These are phyloP conservation scores for Erythrocercus mccallii DNA, from an alignment of 2,113 vertebrate species.

Conservation along the genomic window DNA sequence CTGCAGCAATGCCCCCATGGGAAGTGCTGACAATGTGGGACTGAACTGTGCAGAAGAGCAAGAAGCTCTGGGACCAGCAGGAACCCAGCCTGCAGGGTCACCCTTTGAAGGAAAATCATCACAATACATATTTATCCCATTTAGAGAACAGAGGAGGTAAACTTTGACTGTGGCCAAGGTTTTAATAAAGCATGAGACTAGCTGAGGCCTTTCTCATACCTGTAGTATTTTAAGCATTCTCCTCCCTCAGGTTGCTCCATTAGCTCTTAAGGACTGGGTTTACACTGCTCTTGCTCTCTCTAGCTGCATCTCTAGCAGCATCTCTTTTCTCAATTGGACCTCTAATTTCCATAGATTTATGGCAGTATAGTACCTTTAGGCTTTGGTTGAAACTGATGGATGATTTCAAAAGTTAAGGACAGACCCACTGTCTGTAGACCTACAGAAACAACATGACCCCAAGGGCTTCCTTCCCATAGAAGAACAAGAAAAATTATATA, in stretches of 20 bases:
- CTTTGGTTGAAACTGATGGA: neutral
- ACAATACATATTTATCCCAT: neutral
- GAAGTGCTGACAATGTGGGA: neutral
- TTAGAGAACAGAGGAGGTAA: neutral
- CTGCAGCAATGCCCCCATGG: neutral
- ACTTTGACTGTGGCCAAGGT: neutral
- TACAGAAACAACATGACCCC: neutral
- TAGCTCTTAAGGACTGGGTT: neutral
- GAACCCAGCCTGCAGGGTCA: neutral
- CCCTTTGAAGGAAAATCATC: neutral
- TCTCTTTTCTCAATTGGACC: neutral
- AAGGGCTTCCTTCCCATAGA: neutral
- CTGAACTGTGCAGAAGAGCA: accelerated
- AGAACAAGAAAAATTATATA: neutral
- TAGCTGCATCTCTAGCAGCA: neutral
- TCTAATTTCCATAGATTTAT: neutral
- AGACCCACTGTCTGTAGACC: neutral
- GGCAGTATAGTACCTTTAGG: neutral
- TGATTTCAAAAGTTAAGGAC: neutral
- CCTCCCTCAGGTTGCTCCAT: neutral
- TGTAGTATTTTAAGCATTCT: neutral
- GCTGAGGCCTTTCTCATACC: neutral
- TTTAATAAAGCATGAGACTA: neutral
- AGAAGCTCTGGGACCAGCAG: neutral
- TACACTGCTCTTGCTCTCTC: neutral